Evolutionary conservation across 23 tunicate genomes (phyloP).

Genomic region (Halocynthia roretzi): DNA sequence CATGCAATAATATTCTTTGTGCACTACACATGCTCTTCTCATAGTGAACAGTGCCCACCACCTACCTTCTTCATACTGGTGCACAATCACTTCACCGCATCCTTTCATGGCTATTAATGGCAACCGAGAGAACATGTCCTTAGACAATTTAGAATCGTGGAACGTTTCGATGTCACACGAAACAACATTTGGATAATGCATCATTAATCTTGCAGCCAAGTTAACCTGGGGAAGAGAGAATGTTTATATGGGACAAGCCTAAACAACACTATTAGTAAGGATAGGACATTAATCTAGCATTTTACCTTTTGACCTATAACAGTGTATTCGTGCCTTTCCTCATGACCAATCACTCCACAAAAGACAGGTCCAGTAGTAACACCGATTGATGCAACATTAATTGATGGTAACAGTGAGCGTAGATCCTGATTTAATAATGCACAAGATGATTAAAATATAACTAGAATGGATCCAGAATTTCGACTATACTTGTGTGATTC

Average conservation of each 20-base stretch:
- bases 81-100: constrained; percentile 49
- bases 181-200: constrained; percentile 78
- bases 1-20: no score
- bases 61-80: constrained; percentile 64
- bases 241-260: no score
- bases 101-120: constrained; percentile 81
- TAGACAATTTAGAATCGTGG: constrained; percentile 67
- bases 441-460: not conserved
- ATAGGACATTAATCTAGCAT: not conserved
- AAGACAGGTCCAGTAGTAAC: constrained; percentile 91
- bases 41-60: not conserved
- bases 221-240: constrained; percentile 42
- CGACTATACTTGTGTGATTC: constrained; percentile 31
- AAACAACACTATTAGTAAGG: no score
- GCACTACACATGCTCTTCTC: no score
- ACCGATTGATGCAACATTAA: constrained; percentile 51
- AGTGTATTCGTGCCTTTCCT: constrained; percentile 93
- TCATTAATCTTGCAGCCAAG: constrained; percentile 87
- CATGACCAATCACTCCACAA: constrained; percentile 97
- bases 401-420: no score
- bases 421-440: constrained; percentile 1
- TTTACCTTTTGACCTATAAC: constrained; percentile 97
- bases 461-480: not conserved
- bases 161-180: constrained; percentile 84
- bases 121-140: constrained; percentile 55